phyloP scores from a whole-genome alignment of 2,113 vertebrate genomes.

The Haemorhous mexicanus region DNA sequence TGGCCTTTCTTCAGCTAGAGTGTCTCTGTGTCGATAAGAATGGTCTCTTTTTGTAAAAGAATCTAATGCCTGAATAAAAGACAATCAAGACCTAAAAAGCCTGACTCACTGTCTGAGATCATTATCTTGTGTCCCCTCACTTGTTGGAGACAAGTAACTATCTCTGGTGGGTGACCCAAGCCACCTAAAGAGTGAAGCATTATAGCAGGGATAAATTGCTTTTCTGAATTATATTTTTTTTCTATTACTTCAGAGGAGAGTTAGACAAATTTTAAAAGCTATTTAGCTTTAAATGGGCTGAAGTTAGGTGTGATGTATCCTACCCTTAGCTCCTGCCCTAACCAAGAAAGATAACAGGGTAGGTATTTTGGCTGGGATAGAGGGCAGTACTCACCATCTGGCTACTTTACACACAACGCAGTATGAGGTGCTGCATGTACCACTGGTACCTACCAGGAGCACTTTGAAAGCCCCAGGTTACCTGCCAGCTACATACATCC shows the following conservation, averaged over 20 bases:
- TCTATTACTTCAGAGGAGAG: neutral
- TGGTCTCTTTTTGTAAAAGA: neutral
- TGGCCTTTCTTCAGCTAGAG: neutral
- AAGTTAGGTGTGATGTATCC: neutral
- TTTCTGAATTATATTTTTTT: neutral
- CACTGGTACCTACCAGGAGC: neutral
- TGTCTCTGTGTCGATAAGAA: neutral
- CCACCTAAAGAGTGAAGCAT: neutral
- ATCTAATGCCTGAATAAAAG: neutral
- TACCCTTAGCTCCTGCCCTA: neutral
- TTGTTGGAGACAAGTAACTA: neutral
- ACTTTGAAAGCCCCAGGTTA: neutral
- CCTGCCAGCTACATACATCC: neutral
- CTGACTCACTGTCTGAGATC: neutral
- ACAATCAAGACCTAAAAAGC: neutral
- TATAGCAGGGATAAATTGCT: neutral
- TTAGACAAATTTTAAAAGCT: neutral
- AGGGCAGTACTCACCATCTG: neutral
- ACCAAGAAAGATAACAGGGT: neutral
- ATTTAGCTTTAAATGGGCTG: neutral
- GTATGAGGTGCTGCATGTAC: neutral
- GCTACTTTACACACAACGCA: neutral
- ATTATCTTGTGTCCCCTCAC: neutral
- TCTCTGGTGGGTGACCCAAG: neutral
- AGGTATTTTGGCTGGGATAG: neutral